Evolutionary conservation across 2,888 invertebrate species (phyloP), one percentile per base, ranked within the genome.

Genomic region (Platerodrilus igneus): DNA sequence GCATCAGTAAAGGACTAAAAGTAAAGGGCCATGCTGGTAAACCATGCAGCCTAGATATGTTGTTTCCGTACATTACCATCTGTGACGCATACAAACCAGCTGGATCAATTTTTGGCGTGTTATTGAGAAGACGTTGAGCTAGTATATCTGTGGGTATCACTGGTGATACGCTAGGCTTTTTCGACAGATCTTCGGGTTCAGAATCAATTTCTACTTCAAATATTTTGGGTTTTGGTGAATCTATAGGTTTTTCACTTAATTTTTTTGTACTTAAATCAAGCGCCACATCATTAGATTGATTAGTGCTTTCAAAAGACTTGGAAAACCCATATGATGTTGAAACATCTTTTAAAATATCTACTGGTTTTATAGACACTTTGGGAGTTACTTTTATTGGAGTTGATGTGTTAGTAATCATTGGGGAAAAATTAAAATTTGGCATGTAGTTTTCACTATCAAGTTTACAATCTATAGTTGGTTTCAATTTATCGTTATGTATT

Each of bases 191-290:
- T 52, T 77, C 71, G 1, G 75, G 71, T 28, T 52, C 50, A n/a
- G 63, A 48, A 46, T 64, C 57, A 37, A 35, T 55, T n/a, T n/a
- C n/a, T n/a, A n/a, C n/a, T n/a, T n/a, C n/a, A n/a, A n/a, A n/a
- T n/a, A n/a, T n/a, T 41, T 4, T 47, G 38, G 34, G 42, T 52
- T 48, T 57, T 52, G 17, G 45, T 3, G 35, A 36, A 13, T 51
- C 55, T 41, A 58, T 58, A 2, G 54, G 48, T 5, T 58, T 53
- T 1, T 57, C 56, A n/a, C 55, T 55, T 5, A 43, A 29, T 51
- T 62, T 79, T 67, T 88, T 89, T 60, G 86, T 86, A 62, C 88
- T 88, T 47, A 91, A 75, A 69, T 91, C 90, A 27, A 90, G 71
- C 3, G 84, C 88, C 14, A 76, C 45, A 50, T 66, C 63, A 44